phyloP scores from a whole-genome alignment of 2,797 vertebrate genomes.

The Periophthalmus magnuspinnatus region DNA sequence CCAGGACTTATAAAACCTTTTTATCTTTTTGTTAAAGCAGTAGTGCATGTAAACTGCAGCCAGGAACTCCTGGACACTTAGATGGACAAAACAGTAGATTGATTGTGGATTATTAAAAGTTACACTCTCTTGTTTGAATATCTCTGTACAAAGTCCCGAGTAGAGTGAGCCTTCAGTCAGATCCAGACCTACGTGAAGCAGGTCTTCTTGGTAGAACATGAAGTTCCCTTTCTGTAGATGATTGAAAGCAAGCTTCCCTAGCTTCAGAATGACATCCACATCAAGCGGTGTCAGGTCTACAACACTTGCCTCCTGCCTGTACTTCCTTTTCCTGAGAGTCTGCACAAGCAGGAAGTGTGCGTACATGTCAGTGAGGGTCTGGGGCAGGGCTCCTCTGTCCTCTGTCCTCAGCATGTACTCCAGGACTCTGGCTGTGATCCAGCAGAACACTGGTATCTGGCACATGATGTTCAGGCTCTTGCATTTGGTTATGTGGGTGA shows the following conservation, averaged over 20 bases:
- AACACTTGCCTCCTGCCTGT: background rate
- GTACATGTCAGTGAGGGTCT: background rate
- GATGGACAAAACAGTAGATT: slow-evolving; percentile 1
- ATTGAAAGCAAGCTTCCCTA: background rate
- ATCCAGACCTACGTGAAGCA: background rate
- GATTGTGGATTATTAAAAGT: background rate
- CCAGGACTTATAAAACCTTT: background rate
- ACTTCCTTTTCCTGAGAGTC: background rate
- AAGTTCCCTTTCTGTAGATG: background rate
- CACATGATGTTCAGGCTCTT: slow-evolving; percentile 5
- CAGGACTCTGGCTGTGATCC: slow-evolving; percentile 9
- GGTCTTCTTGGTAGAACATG: slow-evolving; percentile 1
- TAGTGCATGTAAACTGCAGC: background rate
- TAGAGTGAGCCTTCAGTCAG: background rate
- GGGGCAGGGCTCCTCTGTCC: background rate
- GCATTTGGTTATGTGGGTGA: background rate
- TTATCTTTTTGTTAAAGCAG: background rate
- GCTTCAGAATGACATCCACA: background rate
- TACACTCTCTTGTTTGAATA: background rate
- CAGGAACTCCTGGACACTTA: background rate
- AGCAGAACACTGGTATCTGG: slow-evolving; percentile 7
- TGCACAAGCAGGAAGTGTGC: background rate
- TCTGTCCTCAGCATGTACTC: background rate
- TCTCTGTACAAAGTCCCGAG: slow-evolving; percentile 5
- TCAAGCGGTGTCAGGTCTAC: background rate